Evolutionary conservation across 2,797 vertebrate species (phyloP).

Genomic region (Heteromormyrus szaboi): DNA sequence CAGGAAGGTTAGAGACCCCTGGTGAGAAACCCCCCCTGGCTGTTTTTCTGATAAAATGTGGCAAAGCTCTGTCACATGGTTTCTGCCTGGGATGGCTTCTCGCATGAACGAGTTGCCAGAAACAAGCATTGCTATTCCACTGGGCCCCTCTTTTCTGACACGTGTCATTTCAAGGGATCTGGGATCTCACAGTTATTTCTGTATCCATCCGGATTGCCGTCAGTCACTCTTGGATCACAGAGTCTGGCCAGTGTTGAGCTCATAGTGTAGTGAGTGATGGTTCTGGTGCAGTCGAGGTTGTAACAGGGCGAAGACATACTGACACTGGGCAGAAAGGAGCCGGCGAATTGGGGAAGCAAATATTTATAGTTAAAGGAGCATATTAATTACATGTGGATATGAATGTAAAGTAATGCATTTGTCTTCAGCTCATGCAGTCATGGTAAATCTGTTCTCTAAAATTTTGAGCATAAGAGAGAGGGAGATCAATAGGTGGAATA

Average conservation of each 20-base stretch:
- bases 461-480: background rate
- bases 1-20: background rate
- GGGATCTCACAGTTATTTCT: background rate
- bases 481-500: background rate
- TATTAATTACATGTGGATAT: background rate
- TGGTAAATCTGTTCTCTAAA: background rate
- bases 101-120: background rate
- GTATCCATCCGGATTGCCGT: background rate
- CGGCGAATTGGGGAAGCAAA: background rate
- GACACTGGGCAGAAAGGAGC: background rate
- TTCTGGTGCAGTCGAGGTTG: background rate
- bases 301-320: background rate
- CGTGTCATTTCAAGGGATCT: background rate
- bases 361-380: background rate
- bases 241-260: background rate
- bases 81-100: background rate
- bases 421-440: background rate
- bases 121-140: slow-evolving; percentile 6
- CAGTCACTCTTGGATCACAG: background rate
- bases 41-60: background rate
- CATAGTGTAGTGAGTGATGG: background rate
- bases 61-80: background rate
- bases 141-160: background rate
- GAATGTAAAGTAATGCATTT: background rate
- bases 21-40: background rate